Evolutionary conservation across 2,888 invertebrate genomes (phyloP), one percentile per base, ranked within the genome.

Genomic region (Hedychridium roseum): DNA sequence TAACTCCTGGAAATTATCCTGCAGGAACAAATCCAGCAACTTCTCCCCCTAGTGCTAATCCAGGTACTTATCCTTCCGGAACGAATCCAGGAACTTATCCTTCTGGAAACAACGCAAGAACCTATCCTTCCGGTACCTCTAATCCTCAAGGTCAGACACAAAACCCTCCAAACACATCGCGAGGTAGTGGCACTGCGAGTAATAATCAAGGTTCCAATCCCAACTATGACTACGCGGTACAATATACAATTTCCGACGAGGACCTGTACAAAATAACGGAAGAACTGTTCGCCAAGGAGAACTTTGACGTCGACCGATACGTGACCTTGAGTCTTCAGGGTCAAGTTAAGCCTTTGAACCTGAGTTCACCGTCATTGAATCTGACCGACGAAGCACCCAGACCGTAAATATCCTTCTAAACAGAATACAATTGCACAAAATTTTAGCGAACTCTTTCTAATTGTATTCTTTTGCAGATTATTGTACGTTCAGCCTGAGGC

Each of bases 201-300:
- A 30, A n/a, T 9, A 2, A 32, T 50, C 2, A 17, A 37, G 27
- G 12, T 6, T 16, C 5, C 23, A 23, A 6, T 23, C 5, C 9
- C 5, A 23, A 23, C 9, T 6, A 23, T 23, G n/a, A n/a, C n/a
- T n/a, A n/a, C n/a, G n/a, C n/a, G n/a, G 28, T 36, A 3, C 34
- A 32, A 11, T 56, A 71, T 20, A 53, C 23, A 9, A 64, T 74
- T 32, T 57, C 66, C 0, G 69, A 75, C n/a, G 56, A 68, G 0
- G 71, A 75, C 47, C 37, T 77, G 1, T 58, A 44, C 44, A 67
- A 59, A 34, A 49, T 77, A 20, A 70, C 74, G 1, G 77, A 77
- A 46, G 62, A 64, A 2, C 31, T 77, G 5, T 76, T 75, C 15
- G 46, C 43, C 2, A 70, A 68, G 18, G 61, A 66, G 23, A 68